Base-by-base conservation (phyloP, 2,888 invertebrate species). In the Tinea pellionella region DNA sequence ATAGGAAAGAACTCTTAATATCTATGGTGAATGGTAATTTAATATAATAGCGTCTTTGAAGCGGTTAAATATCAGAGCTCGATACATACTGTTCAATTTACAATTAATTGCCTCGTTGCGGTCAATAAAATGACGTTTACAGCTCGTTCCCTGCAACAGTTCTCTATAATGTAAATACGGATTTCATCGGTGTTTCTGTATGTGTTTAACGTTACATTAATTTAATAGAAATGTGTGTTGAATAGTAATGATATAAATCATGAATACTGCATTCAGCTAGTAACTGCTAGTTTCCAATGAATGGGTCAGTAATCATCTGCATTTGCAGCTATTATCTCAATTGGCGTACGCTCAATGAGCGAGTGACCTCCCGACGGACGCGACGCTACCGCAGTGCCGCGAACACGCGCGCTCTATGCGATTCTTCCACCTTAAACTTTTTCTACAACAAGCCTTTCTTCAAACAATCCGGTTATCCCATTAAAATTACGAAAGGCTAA, bases 321-420 rank as follows among this genome's bases (percentile, higher is more conserved):
- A 83, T 84, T 83, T 81, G 80, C 75, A 73, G 75, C 78, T 74
- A 85, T 87, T 86, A 85, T 80, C 79, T 86, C 84, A 86, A 87
- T 87, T 86, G 86, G 78, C 80, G 76, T 75, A 75, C 70, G 70
- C 77, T 79, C 80, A 84, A 77, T 83, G 83, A 79, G 75, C 67
- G 68, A 61, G 65, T 77, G 80, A 74, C 80, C 79, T 83, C 79
- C 69, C 82, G n/a, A n/a, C n/a, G n/a, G n/a, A n/a, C n/a, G n/a
- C n/a, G n/a, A n/a, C n/a, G 76, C 11, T 37, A 37, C 37, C 37
- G 37, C 37, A 37, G 9, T n/a, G 37, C n/a, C 37, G 37, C 37
- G 37, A 37, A 9, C 37, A 37, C 83, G 83, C 86, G 83, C 86
- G 73, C 84, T 81, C 80, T 80, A 47, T 9, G n/a, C 37, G 37